phyloP scores from a whole-genome alignment of 2,888 invertebrate species.

The Margaritifera margaritifera region DNA sequence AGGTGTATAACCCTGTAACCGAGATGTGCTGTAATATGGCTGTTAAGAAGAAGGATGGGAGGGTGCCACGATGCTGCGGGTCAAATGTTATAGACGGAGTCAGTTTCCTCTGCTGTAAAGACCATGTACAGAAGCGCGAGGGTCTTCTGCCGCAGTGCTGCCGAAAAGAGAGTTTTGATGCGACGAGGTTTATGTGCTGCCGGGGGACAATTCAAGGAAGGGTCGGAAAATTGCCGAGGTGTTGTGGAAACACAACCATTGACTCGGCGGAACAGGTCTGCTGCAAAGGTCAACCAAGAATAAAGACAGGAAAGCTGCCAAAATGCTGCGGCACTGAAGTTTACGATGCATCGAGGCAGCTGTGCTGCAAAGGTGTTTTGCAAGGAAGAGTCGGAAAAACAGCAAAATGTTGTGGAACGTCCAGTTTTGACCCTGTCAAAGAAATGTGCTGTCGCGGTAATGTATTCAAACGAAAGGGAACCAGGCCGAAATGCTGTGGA shows the following conservation, averaged over 20 bases:
- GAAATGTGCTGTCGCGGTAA: slow-evolving; percentile 30
- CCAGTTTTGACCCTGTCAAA: slow-evolving; percentile 23
- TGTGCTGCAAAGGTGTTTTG: slow-evolving; percentile 22
- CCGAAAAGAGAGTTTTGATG: slow-evolving; percentile 18
- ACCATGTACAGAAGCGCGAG: slow-evolving; percentile 11
- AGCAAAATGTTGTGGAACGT: slow-evolving; percentile 25
- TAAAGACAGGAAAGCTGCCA: slow-evolving; percentile 21
- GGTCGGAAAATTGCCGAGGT: slow-evolving; percentile 22
- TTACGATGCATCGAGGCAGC: slow-evolving; percentile 18
- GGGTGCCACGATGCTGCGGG: slow-evolving; percentile 26
- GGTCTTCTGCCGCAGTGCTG: slow-evolving; percentile 30
- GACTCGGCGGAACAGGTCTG: slow-evolving; percentile 27
- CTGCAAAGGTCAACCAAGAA: slow-evolving; percentile 18
- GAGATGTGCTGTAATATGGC: slow-evolving; percentile 24
- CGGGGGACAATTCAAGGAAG: slow-evolving; percentile 16
- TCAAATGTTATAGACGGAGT: slow-evolving; percentile 22
- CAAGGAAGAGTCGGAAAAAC: slow-evolving; percentile 14
- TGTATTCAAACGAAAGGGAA: slow-evolving; percentile 22
- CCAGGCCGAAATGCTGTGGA: slow-evolving; percentile 26
- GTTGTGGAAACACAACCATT: slow-evolving; percentile 23
- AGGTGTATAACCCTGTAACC: slow-evolving; percentile 13
- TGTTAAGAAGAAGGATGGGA: slow-evolving; percentile 17
- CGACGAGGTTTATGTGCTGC: slow-evolving; percentile 22
- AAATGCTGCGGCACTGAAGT: slow-evolving; percentile 22
- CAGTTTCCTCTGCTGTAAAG: slow-evolving; percentile 22